A percentile compares a stretch with the other conserved stretches of the same genome.
These are phyloP conservation scores for Pelosia muscerda DNA, from an alignment of 2,888 invertebrate species.

Conservation along the genomic window DNA sequence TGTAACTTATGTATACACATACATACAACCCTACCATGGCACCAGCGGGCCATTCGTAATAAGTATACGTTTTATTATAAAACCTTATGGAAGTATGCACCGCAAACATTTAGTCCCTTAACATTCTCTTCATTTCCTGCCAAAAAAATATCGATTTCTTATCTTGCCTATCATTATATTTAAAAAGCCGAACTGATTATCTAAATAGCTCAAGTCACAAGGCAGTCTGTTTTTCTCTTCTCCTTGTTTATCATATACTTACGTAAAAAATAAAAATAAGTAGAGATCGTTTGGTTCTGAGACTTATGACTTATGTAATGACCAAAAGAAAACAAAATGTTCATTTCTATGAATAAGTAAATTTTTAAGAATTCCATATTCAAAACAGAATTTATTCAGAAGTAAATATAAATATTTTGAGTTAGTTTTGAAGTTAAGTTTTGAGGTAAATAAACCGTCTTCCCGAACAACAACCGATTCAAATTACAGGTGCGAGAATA, in stretches of 20 bases:
- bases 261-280: not conserved
- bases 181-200: not conserved
- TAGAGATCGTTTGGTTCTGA: not conserved
- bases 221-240: not conserved
- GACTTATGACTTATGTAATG: not conserved
- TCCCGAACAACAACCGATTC: not conserved
- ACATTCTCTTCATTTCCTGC: not conserved
- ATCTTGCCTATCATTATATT: conserved; percentile 30
- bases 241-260: not conserved
- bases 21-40: not conserved
- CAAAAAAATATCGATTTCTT: conserved; percentile 31
- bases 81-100: conserved; percentile 29
- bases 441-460: not conserved
- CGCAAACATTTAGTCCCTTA: not conserved
- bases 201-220: not conserved
- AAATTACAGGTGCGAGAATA: not conserved
- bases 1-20: conserved; percentile 10
- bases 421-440: not conserved
- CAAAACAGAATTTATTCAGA: not conserved
- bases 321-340: not conserved
- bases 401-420: not conserved
- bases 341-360: not conserved
- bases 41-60: conserved; percentile 15
- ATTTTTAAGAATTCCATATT: not conserved
- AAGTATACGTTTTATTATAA: conserved; percentile 35